Percentiles rank a stretch among this genome's conserved stretches.
Evolutionary conservation across 2,113 vertebrate genomes (phyloP).

Genomic region (Mormyrus iriodes): DNA sequence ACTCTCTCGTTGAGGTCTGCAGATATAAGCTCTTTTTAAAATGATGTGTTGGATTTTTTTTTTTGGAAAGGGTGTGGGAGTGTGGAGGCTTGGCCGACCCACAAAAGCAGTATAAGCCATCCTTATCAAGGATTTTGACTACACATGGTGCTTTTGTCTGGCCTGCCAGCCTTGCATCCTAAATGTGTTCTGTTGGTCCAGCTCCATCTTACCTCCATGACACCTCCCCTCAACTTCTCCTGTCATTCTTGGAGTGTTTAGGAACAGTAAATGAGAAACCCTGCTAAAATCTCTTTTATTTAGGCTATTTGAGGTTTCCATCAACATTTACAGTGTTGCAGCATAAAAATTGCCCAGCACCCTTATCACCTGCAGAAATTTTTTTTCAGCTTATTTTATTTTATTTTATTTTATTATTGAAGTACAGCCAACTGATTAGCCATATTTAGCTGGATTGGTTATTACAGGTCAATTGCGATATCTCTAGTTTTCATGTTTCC

Average conservation of each 20-base stretch:
- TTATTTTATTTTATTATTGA: constrained; percentile 1
- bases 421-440: constrained; percentile 6
- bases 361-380: constrained; percentile 1
- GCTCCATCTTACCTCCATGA: background rate
- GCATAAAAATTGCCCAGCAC: background rate
- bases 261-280: background rate
- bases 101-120: background rate
- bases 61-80: background rate
- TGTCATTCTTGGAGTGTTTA: background rate
- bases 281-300: background rate
- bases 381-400: background rate
- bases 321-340: background rate
- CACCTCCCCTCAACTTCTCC: background rate
- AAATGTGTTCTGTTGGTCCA: background rate
- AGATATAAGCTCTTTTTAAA: constrained; percentile 22
- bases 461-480: background rate
- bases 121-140: background rate
- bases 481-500: background rate
- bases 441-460: constrained; percentile 6
- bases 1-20: background rate
- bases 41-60: background rate
- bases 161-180: background rate
- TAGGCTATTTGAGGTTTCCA: background rate
- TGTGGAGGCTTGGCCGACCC: background rate
- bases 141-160: background rate